These are phyloP conservation scores for Rhizoglyphus robini DNA, from an alignment of 1,140 invertebrate species.

Conservation along the genomic window DNA sequence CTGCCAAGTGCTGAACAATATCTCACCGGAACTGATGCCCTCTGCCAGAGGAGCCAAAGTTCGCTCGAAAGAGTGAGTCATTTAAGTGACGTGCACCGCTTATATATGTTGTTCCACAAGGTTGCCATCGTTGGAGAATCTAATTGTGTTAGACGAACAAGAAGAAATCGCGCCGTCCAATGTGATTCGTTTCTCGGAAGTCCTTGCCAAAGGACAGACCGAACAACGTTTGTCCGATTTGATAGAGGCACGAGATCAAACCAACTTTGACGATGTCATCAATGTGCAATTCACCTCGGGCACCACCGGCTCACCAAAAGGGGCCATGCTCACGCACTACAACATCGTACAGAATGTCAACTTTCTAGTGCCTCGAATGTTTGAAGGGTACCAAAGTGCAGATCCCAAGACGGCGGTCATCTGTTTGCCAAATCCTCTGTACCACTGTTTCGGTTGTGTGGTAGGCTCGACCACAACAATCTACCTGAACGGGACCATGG, in stretches of 20 bases:
- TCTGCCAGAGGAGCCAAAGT: neutral
- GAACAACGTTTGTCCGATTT: neutral
- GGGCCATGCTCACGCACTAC: slow-evolving; percentile 62
- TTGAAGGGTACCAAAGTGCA: slow-evolving; percentile 32
- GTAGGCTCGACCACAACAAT: slow-evolving; percentile 48
- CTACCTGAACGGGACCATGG: slow-evolving; percentile 49
- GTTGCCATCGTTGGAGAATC: slow-evolving; percentile 24
- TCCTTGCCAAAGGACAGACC: slow-evolving; percentile 22
- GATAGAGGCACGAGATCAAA: neutral
- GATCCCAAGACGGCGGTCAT: slow-evolving; percentile 30
- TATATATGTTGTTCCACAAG: slow-evolving; percentile 28
- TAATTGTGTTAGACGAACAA: slow-evolving; percentile 23
- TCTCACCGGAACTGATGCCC: neutral
- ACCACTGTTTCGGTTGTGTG: slow-evolving; percentile 75
- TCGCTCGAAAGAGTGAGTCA: neutral
- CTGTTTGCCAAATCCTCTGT: slow-evolving; percentile 72
- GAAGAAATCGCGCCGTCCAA: slow-evolving; percentile 24
- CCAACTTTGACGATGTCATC: slow-evolving; percentile 28
- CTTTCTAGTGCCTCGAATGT: slow-evolving; percentile 46
- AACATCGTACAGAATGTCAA: slow-evolving; percentile 73
- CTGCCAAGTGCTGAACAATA: slow-evolving; percentile 1
- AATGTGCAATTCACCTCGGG: slow-evolving; percentile 38
- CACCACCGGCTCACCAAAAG: slow-evolving; percentile 77
- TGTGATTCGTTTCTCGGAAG: slow-evolving; percentile 9
- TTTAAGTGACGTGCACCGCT: too few species aligned